Evolutionary conservation across 2,797 vertebrate genomes (phyloP).

Genomic region (Tokudaia tokunoshimensis): DNA sequence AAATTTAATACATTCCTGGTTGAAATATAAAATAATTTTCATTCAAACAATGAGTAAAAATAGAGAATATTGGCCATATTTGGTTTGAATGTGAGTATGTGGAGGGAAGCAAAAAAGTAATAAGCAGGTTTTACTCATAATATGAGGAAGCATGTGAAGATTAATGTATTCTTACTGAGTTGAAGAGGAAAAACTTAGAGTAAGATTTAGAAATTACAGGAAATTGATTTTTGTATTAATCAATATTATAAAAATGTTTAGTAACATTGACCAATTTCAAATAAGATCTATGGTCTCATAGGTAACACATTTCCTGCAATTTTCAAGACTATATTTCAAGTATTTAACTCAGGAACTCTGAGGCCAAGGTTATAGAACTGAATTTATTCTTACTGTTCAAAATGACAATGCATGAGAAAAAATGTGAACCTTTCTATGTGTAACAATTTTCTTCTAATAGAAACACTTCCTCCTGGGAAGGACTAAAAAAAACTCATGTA

Average conservation of each 20-base stretch:
- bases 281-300: constrained; percentile 37
- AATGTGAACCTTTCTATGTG: not conserved
- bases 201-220: not conserved
- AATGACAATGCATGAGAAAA: not conserved
- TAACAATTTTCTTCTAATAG: not conserved
- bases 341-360: constrained; percentile 11
- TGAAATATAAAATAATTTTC: not conserved
- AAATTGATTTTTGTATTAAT: constrained; percentile 52
- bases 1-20: not conserved
- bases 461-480: not conserved
- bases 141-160: not conserved
- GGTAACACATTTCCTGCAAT: constrained; percentile 36
- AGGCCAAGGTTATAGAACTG: not conserved
- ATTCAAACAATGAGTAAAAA: not conserved
- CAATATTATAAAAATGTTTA: constrained; percentile 49
- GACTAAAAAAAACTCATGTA: not conserved
- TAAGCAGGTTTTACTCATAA: not conserved
- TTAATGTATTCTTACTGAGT: not conserved
- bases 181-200: not conserved
- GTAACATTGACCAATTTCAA: constrained; percentile 22
- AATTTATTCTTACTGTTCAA: not conserved
- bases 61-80: not conserved
- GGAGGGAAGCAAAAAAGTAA: not conserved
- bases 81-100: not conserved
- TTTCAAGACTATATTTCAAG: not conserved